Percentiles rank a stretch among this genome's conserved stretches.
Conservation (phyloP, 37 sponge, comb jelly and placozoan species). For the Theonella swinhoei region DNA sequence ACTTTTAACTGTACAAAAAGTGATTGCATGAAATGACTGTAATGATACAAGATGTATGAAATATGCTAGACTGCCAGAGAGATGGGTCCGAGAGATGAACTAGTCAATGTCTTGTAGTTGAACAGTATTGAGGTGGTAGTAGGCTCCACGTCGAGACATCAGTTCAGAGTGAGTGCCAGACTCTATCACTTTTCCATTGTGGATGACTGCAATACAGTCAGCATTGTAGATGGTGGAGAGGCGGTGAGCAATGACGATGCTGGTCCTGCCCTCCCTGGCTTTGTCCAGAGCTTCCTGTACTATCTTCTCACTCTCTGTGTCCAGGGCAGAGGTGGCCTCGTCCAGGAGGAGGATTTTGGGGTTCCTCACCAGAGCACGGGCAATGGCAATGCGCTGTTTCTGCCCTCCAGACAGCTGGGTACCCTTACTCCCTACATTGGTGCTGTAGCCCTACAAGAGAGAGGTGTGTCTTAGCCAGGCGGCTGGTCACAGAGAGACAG, state of each 20-base stretch:
- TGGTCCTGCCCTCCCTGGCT: conserved; percentile 89
- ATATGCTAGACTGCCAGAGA: too few relatives aligned
- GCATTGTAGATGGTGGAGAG: conserved; percentile 92
- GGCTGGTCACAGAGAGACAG: not conserved
- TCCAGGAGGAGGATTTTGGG: conserved; percentile 91
- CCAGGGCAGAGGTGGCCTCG: conserved; percentile 93
- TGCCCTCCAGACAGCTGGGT: conserved; percentile 91
- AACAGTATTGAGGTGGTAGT: conserved; percentile 79
- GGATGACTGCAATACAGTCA: conserved; percentile 88
- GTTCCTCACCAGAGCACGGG: conserved; percentile 85
- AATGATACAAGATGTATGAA: too few relatives aligned
- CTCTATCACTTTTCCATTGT: conserved; percentile 83
- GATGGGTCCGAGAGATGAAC: too few relatives aligned
- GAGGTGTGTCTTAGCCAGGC: too few relatives aligned
- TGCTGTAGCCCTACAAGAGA: conserved; percentile 78
- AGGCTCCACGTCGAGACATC: conserved; percentile 74
- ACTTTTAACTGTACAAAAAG: too few relatives aligned
- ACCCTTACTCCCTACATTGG: conserved; percentile 82
- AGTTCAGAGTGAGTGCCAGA: conserved; percentile 79
- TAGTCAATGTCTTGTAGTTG: conserved; percentile 22
- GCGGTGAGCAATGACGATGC: conserved; percentile 92
- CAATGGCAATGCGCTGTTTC: conserved; percentile 92
- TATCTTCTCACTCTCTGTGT: conserved; percentile 93
- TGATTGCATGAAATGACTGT: too few relatives aligned
- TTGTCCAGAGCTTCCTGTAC: conserved; percentile 95